Evolutionary conservation across 2,113 vertebrate species (phyloP).

Genomic region (Percina caprodes): DNA sequence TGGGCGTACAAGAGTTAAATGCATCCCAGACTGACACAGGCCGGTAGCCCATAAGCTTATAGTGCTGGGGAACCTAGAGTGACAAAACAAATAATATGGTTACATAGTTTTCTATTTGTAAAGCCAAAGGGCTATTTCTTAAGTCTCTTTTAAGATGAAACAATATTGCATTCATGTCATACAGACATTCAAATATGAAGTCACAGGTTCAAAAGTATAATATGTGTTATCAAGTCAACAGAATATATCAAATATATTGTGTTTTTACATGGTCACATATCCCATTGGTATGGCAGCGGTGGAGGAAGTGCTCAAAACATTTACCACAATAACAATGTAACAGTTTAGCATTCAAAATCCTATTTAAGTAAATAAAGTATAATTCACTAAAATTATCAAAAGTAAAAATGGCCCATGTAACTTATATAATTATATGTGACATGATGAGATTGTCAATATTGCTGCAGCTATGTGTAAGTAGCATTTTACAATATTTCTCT

Average conservation of each 20-base stretch:
- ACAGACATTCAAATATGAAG: no score
- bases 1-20: constrained; percentile 79
- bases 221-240: neutral
- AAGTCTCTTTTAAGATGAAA: no score
- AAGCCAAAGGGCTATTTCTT: no score
- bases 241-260: neutral
- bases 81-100: neutral
- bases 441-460: no score
- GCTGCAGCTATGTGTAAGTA: no score
- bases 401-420: no score
- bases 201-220: neutral
- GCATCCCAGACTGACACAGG: constrained; percentile 80
- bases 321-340: neutral
- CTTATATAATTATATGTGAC: no score
- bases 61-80: constrained; percentile 89
- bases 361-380: no score
- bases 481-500: neutral
- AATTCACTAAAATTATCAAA: no score
- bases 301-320: neutral
- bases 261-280: neutral
- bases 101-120: neutral
- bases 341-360: no score
- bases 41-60: constrained; percentile 86
- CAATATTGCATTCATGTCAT: no score
- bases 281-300: neutral